Conservation (phyloP, 2,113 vertebrate genomes). For the Balaeniceps rex region DNA sequence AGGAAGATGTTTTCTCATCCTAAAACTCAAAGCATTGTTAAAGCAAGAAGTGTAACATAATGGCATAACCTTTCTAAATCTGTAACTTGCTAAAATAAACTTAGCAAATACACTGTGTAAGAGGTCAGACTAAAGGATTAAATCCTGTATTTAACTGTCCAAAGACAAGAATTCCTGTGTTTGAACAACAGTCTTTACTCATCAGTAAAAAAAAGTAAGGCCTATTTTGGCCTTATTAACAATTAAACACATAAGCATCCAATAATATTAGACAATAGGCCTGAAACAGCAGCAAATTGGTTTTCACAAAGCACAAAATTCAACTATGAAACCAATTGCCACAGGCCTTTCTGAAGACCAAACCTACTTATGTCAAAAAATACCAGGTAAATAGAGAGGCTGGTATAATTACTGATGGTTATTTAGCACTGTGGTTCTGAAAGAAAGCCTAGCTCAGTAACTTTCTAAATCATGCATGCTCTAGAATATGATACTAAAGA, state of each 20-base stretch:
- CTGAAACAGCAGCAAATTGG: background rate
- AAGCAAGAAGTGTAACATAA: background rate
- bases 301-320: background rate
- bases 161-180: background rate
- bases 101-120: background rate
- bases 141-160: background rate
- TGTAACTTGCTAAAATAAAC: background rate
- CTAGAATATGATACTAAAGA: background rate
- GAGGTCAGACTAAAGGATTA: background rate
- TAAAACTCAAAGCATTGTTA: background rate
- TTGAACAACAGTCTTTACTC: background rate
- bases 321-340: accelerated
- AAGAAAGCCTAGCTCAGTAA: background rate
- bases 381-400: background rate
- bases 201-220: background rate
- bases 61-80: background rate
- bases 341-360: background rate
- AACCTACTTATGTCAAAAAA: background rate
- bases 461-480: background rate
- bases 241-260: background rate
- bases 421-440: background rate
- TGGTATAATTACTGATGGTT: background rate
- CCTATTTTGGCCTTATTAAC: background rate
- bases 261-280: background rate
- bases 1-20: background rate